Conservation (phyloP, 2,797 vertebrate genomes). For the Clarias fuscus region DNA sequence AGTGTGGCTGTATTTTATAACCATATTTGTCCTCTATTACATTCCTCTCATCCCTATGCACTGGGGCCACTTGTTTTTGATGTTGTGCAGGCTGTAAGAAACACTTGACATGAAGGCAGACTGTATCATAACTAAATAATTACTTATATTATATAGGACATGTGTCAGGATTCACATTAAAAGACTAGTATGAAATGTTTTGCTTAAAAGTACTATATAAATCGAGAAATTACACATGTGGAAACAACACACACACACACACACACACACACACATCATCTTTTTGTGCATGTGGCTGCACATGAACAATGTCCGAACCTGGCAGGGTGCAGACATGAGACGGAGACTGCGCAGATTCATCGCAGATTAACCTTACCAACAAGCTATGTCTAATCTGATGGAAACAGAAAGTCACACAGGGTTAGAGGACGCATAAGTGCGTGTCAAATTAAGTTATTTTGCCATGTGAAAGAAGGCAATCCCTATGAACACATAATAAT, state of each 20-base stretch:
- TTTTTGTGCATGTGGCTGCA: conserved; percentile 14
- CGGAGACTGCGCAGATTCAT: conserved; percentile 6
- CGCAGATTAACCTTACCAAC: neutral
- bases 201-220: neutral
- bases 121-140: neutral
- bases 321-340: conserved; percentile 30
- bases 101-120: neutral
- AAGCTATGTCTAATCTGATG: conserved; percentile 25
- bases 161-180: neutral
- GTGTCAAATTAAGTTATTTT: neutral
- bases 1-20: neutral
- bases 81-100: neutral
- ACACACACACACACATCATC: conserved; percentile 23
- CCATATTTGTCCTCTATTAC: conserved; percentile 7
- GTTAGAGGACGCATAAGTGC: conserved; percentile 26
- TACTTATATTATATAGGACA: neutral
- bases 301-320: conserved; percentile 14
- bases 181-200: neutral
- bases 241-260: neutral
- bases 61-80: neutral
- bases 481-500: too few species aligned
- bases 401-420: conserved; percentile 25
- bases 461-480: neutral
- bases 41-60: neutral
- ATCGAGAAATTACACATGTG: too few species aligned